Base-by-base conservation (phyloP, 2,113 vertebrate genomes). In the Cynopterus brachyotis region DNA sequence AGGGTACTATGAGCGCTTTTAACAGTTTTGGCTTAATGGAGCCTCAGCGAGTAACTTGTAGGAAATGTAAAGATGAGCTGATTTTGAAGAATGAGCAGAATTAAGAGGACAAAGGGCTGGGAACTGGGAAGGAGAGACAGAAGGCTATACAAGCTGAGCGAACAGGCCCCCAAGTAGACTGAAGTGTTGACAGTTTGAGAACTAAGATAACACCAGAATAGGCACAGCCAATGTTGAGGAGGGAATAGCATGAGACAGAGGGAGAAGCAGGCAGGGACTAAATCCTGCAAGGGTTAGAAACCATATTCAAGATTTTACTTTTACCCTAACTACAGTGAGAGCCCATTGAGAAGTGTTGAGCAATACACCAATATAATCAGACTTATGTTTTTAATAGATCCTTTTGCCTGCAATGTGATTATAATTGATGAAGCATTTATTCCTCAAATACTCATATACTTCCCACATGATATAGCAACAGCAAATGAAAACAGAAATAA, bases 401-500 rank as follows among this genome's bases (percentile, higher is more conserved):
- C 30, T 35, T 87, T 83, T 40, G 45, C 3, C 16, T 82, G 3
- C 19, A 67, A 47, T 67, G 16, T 37, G 30, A 60, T 57, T 75
- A 86, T 70, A 60, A 73, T 47, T 79, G 88, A 87, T 47, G 42
- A 59, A 87, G 13, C 42, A 87, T 53, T 78, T 47, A 84, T 59
- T 95, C 96, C 22, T 91, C 69, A 95, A 26, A 82, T 15, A 73
- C 9, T 45, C 17, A 45, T 35, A 30, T 64, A 50, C 55, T 90
- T n/a, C 6, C 35, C 9, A 59, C 6, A 83, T 6, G 15, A 22
- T 4, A 28, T 28, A 67, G 40, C 4, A 85, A 86, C 19, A 76
- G 9, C 1, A 60, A 81, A 70, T 92, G 35, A 87, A 92, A 82
- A 96, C 12, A 1, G 79, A 96, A 82, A 62, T 83, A 50, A 92